Percentiles rank a stretch among this genome's conserved stretches.
Conservation (phyloP, 1,140 invertebrate genomes). For the Lasaia peninsularis region DNA sequence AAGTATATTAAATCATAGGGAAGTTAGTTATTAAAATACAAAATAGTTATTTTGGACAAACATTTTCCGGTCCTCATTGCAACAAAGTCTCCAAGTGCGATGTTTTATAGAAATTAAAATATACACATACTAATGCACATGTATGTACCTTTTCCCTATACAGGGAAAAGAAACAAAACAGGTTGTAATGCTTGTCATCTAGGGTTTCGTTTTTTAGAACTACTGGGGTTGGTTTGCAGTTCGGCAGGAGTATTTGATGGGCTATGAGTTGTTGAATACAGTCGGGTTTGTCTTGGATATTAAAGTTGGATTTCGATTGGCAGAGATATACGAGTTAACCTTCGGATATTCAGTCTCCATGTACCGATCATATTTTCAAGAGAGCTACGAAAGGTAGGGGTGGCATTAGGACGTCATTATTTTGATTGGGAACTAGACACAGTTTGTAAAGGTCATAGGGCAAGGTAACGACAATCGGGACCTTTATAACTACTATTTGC, state of each 20-base stretch:
- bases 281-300: background rate
- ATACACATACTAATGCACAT: too few relatives aligned
- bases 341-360: slow-evolving; percentile 28
- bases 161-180: too few relatives aligned
- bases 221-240: slow-evolving; percentile 18
- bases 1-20: slow-evolving; percentile 21
- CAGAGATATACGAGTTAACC: background rate
- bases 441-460: slow-evolving; percentile 4
- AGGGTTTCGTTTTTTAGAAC: slow-evolving; percentile 23
- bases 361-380: slow-evolving; percentile 21
- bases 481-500: slow-evolving; percentile 17
- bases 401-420: slow-evolving; percentile 17
- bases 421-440: background rate
- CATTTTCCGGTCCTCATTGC: too few relatives aligned
- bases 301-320: background rate
- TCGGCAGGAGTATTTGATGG: slow-evolving; percentile 16
- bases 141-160: too few relatives aligned
- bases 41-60: too few relatives aligned
- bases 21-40: too few relatives aligned
- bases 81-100: too few relatives aligned
- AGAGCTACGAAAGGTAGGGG: slow-evolving; percentile 23
- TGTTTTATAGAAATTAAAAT: too few relatives aligned
- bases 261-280: slow-evolving; percentile 19
- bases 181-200: too few relatives aligned
- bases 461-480: slow-evolving; percentile 19